A percentile compares a stretch with the other conserved stretches of the same genome.
phyloP scores from a whole-genome alignment of 37 sponge, comb jelly and placozoan species.

The Oscarella lobularis region DNA sequence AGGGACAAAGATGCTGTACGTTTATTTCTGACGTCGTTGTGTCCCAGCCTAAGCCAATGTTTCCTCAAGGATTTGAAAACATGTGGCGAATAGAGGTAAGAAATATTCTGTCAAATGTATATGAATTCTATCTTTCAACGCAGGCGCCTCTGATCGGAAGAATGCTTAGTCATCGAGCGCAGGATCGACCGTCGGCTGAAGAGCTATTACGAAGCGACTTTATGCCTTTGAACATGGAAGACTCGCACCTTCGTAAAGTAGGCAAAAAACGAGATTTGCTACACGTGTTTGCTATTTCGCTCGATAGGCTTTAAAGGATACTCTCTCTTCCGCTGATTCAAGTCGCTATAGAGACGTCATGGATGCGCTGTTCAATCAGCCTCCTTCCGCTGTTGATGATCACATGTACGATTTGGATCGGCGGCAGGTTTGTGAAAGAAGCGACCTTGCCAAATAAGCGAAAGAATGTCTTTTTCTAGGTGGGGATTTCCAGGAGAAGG shows the following conservation, averaged over 20 bases:
- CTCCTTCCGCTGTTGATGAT: slow-evolving; percentile 11
- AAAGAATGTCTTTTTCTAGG: no score
- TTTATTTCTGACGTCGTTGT: no score
- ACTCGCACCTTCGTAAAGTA: slow-evolving; percentile 67
- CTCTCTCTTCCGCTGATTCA: slow-evolving; percentile 48
- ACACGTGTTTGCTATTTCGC: neutral
- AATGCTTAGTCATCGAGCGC: slow-evolving; percentile 59
- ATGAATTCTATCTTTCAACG: neutral
- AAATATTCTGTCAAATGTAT: slow-evolving; percentile 12
- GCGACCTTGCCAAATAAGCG: no score
- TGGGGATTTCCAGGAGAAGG: no score
- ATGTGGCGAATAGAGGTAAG: neutral
- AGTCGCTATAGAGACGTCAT: slow-evolving; percentile 49
- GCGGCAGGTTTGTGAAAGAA: no score
- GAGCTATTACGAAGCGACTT: slow-evolving; percentile 59
- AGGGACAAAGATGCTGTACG: no score
- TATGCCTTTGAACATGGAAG: slow-evolving; percentile 79
- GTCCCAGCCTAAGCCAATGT: no score
- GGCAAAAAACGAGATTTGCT: neutral
- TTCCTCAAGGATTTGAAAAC: slow-evolving; percentile 14
- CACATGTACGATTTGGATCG: slow-evolving; percentile 34
- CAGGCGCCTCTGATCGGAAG: slow-evolving; percentile 34
- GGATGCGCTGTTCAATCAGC: slow-evolving; percentile 44
- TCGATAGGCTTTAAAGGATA: slow-evolving; percentile 38
- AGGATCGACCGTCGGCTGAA: slow-evolving; percentile 58